Conservation (phyloP, 2,888 invertebrate species). For the Synanthedon formicaeformis region DNA sequence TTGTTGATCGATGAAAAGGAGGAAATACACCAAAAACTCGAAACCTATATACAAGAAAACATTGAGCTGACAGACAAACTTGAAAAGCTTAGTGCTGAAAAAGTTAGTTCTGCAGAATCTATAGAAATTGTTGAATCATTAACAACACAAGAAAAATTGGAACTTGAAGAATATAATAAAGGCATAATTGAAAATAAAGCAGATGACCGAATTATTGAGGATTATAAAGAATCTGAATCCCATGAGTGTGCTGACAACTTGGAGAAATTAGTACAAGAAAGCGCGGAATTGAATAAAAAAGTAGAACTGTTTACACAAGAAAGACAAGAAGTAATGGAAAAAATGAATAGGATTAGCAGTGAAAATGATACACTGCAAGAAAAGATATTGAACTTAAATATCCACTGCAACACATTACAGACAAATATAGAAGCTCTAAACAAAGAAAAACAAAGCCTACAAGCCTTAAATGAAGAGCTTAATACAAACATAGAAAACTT, state of each 20-base stretch:
- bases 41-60: slow-evolving; percentile 78
- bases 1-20: slow-evolving; percentile 71
- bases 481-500: slow-evolving; percentile 54
- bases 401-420: slow-evolving; percentile 60
- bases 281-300: slow-evolving; percentile 74
- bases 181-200: slow-evolving; percentile 38
- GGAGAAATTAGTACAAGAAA: slow-evolving; percentile 72
- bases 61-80: slow-evolving; percentile 79
- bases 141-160: slow-evolving; percentile 77
- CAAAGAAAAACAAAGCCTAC: slow-evolving; percentile 51
- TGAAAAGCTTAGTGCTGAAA: slow-evolving; percentile 78
- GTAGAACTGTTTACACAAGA: slow-evolving; percentile 78
- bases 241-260: slow-evolving; percentile 65
- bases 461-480: slow-evolving; percentile 40
- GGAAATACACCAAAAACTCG: slow-evolving; percentile 72
- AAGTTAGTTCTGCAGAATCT: slow-evolving; percentile 81
- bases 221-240: slow-evolving; percentile 16
- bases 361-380: slow-evolving; percentile 71
- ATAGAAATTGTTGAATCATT: slow-evolving; percentile 80
- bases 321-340: slow-evolving; percentile 76
- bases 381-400: slow-evolving; percentile 61
- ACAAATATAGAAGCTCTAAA: slow-evolving; percentile 49
- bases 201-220: slow-evolving; percentile 17
- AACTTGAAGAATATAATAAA: slow-evolving; percentile 77
- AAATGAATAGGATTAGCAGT: slow-evolving; percentile 72